Base-by-base conservation (phyloP, 1,140 invertebrate genomes). In the Potamilus streckersoni region DNA sequence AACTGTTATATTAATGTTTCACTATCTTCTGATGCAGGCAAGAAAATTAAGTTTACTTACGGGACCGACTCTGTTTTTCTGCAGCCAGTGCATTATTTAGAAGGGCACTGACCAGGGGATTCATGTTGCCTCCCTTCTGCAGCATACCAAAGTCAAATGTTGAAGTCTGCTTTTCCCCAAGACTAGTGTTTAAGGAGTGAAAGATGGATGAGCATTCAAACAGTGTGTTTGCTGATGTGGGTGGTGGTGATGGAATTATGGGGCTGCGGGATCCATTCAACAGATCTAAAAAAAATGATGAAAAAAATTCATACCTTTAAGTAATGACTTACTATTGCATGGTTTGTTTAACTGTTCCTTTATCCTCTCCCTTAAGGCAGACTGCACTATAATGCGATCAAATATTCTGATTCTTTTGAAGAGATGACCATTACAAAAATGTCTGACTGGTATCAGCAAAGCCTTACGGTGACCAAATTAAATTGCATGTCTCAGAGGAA, bases 201-300 rank as follows among this genome's bases (percentile, higher is more conserved):
- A 71, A 80, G 63, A 81, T 80, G 23, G 69, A 67, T 3, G 74
- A 73, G 56, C 69, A 71, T 16, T 84, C 82, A 75, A 81, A 82
- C 38, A 83, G 56, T 0, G 79, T 71, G 13, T 79, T 69, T 12
- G 69, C 78, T 4, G 76, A 74, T 2, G 79, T 71, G 8, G 83
- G 80, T 56, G 84, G 80, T 2, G 86, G 84, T 23, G 86, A 87
- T 3, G 82, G 82, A 17, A 84, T 79, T 31, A 82, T 66, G 38
- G 86, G 85, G 73, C 86, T 87, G 64, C 74, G 81, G 12, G 80
- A 78, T 23, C 85, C 86, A 79, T 84, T 82, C 58, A 86, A 62
- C n/a, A 87, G 76, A 71, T 86, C 84, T 86, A 76, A 62, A 80
- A 81, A 1, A 71, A 15, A 38, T 63, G 67, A 69, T 63, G 20